Conservation (phyloP, 2,888 invertebrate species). For the Nymphalis urticae region DNA sequence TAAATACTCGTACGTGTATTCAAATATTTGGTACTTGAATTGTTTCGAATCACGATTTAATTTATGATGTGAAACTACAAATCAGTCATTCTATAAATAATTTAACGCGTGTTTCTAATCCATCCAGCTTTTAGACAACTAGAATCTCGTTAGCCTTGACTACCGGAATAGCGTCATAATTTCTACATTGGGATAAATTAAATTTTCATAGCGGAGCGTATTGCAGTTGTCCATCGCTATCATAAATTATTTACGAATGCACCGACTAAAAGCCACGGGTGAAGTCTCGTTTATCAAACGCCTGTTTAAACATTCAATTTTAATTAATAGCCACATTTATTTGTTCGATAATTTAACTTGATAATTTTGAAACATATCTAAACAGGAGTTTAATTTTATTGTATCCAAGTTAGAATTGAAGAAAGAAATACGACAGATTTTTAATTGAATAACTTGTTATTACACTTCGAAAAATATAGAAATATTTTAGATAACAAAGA, state of each 20-base stretch:
- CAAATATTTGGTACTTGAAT: slow-evolving; percentile 17
- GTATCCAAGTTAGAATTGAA: no score
- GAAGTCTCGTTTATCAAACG: slow-evolving; percentile 31
- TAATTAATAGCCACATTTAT: slow-evolving; percentile 16
- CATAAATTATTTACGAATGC: slow-evolving; percentile 29
- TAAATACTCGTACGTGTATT: slow-evolving; percentile 16
- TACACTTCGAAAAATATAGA: no score
- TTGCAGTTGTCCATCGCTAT: slow-evolving; percentile 17
- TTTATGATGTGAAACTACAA: slow-evolving; percentile 5
- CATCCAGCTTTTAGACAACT: slow-evolving; percentile 13
- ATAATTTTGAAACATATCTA: no score
- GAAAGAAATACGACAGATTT: no score
- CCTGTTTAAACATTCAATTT: slow-evolving; percentile 22
- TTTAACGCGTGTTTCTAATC: slow-evolving; percentile 10
- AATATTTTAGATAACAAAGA: no score
- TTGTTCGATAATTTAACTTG: background rate
- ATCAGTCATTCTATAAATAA: slow-evolving; percentile 24
- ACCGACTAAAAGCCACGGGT: slow-evolving; percentile 27
- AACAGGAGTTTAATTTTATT: no score
- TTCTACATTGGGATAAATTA: slow-evolving; percentile 24
- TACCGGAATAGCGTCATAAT: slow-evolving; percentile 17
- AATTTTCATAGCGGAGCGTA: slow-evolving; percentile 19
- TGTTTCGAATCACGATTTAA: slow-evolving; percentile 1
- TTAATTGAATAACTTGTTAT: no score
- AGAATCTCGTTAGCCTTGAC: slow-evolving; percentile 15